phyloP scores from a whole-genome alignment of 2,113 vertebrate genomes.

The Chlorodrepanis virens region DNA sequence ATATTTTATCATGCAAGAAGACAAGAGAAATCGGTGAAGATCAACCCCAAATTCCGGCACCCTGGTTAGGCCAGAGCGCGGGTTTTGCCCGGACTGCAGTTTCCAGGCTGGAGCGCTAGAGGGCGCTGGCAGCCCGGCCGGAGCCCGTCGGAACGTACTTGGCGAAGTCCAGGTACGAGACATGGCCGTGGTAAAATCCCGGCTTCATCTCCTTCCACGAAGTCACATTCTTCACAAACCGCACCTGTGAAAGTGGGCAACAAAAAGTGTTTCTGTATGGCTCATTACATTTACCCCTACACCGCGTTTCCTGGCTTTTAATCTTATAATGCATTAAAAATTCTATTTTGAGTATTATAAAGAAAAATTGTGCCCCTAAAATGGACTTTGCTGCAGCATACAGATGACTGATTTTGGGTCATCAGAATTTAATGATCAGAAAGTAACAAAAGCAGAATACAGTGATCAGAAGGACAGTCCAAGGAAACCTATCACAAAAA shows the following conservation, averaged over 20 bases:
- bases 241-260: constrained; percentile 76
- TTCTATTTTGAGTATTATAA: background rate
- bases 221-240: constrained; percentile 95
- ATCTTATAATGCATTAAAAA: background rate
- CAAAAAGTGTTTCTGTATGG: background rate
- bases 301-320: background rate
- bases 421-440: background rate
- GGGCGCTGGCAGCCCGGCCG: constrained; percentile 58
- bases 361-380: background rate
- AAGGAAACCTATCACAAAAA: background rate
- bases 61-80: fast-evolving
- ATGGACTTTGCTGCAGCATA: background rate
- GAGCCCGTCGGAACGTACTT: constrained; percentile 78
- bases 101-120: constrained; percentile 52
- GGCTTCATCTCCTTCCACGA: constrained; percentile 97
- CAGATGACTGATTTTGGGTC: background rate
- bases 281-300: background rate
- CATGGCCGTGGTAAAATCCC: constrained; percentile 94
- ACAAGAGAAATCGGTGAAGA: background rate
- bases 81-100: background rate
- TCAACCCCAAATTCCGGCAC: background rate
- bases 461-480: background rate
- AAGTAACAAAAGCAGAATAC: background rate
- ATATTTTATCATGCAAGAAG: background rate
- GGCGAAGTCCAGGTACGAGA: constrained; percentile 94